These are phyloP conservation scores for Pheosia tremula DNA, from an alignment of 2,888 invertebrate species.

Conservation along the genomic window DNA sequence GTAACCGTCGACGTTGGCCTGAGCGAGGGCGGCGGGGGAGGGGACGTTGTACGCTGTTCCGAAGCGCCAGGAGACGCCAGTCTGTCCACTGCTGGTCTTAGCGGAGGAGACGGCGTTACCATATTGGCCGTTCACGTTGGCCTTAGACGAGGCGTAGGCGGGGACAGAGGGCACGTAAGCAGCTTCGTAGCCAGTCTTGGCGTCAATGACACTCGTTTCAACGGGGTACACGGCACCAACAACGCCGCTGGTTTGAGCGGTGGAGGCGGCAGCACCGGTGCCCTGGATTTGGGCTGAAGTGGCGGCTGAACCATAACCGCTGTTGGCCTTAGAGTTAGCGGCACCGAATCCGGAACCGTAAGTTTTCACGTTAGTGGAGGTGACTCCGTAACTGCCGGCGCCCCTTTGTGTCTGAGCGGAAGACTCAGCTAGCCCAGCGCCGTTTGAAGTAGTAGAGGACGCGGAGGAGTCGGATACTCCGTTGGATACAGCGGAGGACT, in stretches of 20 bases:
- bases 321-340: constrained; percentile 65
- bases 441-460: constrained; percentile 57
- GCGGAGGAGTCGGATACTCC: constrained; percentile 54
- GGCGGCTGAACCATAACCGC: constrained; percentile 50
- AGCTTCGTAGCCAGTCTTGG: constrained; percentile 54
- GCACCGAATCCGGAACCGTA: constrained; percentile 57
- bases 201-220: constrained; percentile 44
- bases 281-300: constrained; percentile 58
- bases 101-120: constrained; percentile 55
- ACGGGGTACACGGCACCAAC: constrained; percentile 27
- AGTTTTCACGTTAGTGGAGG: constrained; percentile 61
- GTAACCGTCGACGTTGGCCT: constrained; percentile 42
- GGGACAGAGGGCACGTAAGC: constrained; percentile 42
- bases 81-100: constrained; percentile 48
- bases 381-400: constrained; percentile 50
- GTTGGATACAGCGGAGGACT: constrained; percentile 59
- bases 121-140: constrained; percentile 51
- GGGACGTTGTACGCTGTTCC: constrained; percentile 65
- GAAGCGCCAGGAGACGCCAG: constrained; percentile 66
- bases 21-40: constrained; percentile 36
- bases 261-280: constrained; percentile 58
- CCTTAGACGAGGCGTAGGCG: constrained; percentile 59
- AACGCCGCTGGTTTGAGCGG: constrained; percentile 49
- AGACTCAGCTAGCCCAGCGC: constrained; percentile 59
- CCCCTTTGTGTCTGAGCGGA: constrained; percentile 58